phyloP scores from a whole-genome alignment of 2,113 vertebrate species.

The Ameiurus melas region DNA sequence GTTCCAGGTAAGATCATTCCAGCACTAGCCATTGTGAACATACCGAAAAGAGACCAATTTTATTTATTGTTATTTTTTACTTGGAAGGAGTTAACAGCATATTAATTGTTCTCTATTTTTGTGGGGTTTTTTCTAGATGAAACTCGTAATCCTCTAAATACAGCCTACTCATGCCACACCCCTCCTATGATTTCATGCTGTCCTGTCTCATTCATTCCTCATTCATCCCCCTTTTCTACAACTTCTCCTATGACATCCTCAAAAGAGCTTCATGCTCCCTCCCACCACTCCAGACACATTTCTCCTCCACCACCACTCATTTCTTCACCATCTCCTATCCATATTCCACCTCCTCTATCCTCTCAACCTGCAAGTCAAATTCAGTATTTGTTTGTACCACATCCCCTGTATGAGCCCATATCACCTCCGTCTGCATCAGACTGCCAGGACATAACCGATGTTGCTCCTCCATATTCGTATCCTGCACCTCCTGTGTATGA shows the following conservation, averaged over 20 bases:
- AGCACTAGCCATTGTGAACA: neutral
- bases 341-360: neutral
- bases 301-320: neutral
- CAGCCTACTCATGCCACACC: neutral
- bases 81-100: neutral
- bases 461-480: neutral
- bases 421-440: neutral
- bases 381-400: neutral
- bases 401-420: neutral
- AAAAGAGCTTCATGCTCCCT: neutral
- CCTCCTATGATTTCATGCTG: neutral
- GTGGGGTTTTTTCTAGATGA: neutral
- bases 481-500: neutral
- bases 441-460: neutral
- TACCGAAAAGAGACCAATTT: neutral
- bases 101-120: neutral
- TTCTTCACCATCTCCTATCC: neutral
- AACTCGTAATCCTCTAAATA: neutral
- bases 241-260: neutral
- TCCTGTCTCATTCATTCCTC: neutral
- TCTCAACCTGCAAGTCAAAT: neutral
- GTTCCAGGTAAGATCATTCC: neutral
- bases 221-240: neutral
- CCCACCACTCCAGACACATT: neutral
- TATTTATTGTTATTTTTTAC: neutral